phyloP scores from a whole-genome alignment of 2,113 vertebrate genomes.

The Lates calcarifer region DNA sequence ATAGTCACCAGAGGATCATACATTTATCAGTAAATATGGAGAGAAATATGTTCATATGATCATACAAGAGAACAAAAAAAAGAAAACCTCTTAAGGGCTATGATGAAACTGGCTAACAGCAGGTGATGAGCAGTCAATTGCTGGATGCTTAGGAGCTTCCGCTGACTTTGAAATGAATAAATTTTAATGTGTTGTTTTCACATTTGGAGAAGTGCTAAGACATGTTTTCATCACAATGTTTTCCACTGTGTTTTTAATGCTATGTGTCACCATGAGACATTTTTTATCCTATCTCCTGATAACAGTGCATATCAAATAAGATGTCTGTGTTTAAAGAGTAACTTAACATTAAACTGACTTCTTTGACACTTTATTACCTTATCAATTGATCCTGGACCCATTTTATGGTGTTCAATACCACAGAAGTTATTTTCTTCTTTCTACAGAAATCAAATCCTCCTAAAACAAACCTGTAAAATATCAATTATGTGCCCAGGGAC shows the following conservation, averaged over 20 bases:
- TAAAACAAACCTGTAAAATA: no score
- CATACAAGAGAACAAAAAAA: not conserved
- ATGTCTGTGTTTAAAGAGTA: not conserved
- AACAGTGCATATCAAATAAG: not conserved
- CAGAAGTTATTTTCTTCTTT: not conserved
- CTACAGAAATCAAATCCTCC: no score
- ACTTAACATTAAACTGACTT: not conserved
- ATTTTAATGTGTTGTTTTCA: slow-evolving; percentile 41
- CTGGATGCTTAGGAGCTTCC: not conserved
- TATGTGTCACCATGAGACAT: not conserved
- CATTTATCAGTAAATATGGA: slow-evolving; percentile 14
- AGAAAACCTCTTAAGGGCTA: not conserved
- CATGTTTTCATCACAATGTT: slow-evolving; percentile 3
- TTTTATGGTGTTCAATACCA: not conserved
- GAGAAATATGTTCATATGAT: slow-evolving; percentile 4
- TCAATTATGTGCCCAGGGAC: no score
- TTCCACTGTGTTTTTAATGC: not conserved
- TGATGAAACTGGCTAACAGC: slow-evolving; percentile 32
- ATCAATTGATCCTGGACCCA: not conserved
- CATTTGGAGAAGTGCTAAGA: slow-evolving; percentile 34
- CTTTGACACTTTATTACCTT: not conserved
- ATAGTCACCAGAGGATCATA: not conserved
- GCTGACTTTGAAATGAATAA: slow-evolving; percentile 18
- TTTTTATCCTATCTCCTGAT: not conserved
- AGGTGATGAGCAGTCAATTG: not conserved